Conservation (phyloP, 2,113 vertebrate genomes). For the Prietella phreatophila region DNA sequence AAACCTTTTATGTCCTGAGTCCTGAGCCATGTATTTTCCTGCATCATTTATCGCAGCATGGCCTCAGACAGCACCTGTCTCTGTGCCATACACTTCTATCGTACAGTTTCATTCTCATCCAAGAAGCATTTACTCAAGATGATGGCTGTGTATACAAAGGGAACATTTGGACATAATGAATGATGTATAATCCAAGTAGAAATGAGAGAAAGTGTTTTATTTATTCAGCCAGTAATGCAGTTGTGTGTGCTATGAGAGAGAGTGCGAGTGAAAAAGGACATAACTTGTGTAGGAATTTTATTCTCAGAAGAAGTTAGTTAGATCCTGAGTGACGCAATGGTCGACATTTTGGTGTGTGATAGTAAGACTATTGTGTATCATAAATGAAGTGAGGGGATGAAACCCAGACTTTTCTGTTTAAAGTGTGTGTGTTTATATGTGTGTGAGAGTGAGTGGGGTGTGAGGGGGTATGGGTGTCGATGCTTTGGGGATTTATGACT, state of each 20-base stretch:
- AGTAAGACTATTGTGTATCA: neutral
- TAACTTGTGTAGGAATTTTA: neutral
- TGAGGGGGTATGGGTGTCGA: neutral
- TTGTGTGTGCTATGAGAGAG: neutral
- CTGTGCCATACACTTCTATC: neutral
- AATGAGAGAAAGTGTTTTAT: neutral
- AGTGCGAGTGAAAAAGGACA: neutral
- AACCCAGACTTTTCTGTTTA: neutral
- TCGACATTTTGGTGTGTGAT: neutral
- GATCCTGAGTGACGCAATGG: neutral
- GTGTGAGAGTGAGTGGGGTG: neutral
- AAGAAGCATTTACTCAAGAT: neutral
- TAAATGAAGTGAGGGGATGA: neutral
- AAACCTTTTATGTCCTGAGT: neutral
- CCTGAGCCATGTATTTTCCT: neutral
- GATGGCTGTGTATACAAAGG: neutral
- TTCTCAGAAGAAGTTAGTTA: neutral
- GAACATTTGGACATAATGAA: neutral
- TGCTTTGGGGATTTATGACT: neutral
- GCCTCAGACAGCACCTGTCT: neutral
- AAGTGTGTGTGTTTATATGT: slow-evolving; percentile 7
- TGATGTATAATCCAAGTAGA: neutral
- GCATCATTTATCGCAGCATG: neutral
- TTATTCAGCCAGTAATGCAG: neutral
- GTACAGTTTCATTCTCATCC: neutral